Conservation (phyloP, 2,797 vertebrate species). For the Margarornis squamiger region DNA sequence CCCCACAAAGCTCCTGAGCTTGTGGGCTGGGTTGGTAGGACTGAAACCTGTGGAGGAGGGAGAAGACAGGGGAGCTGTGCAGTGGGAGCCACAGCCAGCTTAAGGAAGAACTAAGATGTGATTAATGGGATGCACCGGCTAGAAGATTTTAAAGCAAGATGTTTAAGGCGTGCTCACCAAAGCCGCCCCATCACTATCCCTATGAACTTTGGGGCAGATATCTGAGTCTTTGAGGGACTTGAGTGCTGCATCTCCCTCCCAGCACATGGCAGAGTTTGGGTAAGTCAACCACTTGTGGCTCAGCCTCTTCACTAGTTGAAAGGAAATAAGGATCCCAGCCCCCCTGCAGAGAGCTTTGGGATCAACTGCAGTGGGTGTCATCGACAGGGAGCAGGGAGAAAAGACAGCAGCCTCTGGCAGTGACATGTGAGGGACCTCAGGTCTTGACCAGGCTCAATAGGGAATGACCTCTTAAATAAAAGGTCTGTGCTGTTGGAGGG, state of each 20-base stretch:
- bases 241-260: background rate
- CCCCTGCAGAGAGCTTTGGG: background rate
- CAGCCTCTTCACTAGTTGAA: accelerated
- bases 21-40: accelerated
- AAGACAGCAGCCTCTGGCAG: background rate
- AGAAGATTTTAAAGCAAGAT: background rate
- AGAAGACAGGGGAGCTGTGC: background rate
- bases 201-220: background rate
- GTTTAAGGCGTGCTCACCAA: accelerated
- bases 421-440: background rate
- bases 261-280: background rate
- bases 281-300: background rate
- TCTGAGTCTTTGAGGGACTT: background rate
- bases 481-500: background rate
- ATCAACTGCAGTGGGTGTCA: background rate
- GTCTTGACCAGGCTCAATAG: background rate
- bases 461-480: background rate
- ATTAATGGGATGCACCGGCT: background rate
- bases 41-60: background rate
- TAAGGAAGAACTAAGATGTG: background rate
- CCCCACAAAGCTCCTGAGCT: accelerated
- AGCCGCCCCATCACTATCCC: background rate
- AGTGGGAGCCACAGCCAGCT: background rate
- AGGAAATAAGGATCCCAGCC: background rate
- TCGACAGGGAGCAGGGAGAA: background rate